These are phyloP conservation scores for Campylorhamphus procurvoides DNA, from an alignment of 2,113 vertebrate genomes.

Conservation along the genomic window DNA sequence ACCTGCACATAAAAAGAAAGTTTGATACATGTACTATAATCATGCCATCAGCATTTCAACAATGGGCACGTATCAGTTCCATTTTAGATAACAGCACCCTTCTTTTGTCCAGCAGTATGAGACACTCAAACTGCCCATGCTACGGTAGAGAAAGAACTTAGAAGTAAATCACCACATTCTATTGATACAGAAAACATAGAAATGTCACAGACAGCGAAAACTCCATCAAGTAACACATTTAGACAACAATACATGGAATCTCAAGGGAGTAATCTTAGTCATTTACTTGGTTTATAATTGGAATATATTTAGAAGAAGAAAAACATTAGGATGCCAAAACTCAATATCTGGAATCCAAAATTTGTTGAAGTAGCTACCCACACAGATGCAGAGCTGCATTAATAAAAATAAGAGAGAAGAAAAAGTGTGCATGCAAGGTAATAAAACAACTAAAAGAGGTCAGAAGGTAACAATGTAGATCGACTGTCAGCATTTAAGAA, in stretches of 20 bases:
- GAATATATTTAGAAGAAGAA: not conserved
- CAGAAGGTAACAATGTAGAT: not conserved
- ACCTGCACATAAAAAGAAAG: not conserved
- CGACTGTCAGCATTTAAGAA: not conserved
- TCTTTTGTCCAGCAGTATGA: not conserved
- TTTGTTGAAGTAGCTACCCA: not conserved
- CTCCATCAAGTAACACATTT: not conserved
- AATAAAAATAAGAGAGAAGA: not conserved
- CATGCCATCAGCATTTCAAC: not conserved
- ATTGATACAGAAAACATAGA: not conserved
- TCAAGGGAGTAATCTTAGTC: not conserved
- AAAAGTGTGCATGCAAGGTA: not conserved
- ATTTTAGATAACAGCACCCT: not conserved
- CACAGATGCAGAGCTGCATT: not conserved
- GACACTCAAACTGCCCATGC: not conserved
- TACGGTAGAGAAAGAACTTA: not conserved
- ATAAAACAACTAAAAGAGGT: not conserved
- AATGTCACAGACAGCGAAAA: not conserved
- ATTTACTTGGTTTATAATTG: not conserved
- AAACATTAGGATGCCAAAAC: not conserved
- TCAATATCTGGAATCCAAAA: not conserved
- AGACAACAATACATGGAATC: not conserved
- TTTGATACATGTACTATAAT: not conserved
- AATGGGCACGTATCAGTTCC: accelerated
- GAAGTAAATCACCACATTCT: not conserved